phyloP scores from a whole-genome alignment of 2,113 vertebrate genomes.

The Callionymus lyra region DNA sequence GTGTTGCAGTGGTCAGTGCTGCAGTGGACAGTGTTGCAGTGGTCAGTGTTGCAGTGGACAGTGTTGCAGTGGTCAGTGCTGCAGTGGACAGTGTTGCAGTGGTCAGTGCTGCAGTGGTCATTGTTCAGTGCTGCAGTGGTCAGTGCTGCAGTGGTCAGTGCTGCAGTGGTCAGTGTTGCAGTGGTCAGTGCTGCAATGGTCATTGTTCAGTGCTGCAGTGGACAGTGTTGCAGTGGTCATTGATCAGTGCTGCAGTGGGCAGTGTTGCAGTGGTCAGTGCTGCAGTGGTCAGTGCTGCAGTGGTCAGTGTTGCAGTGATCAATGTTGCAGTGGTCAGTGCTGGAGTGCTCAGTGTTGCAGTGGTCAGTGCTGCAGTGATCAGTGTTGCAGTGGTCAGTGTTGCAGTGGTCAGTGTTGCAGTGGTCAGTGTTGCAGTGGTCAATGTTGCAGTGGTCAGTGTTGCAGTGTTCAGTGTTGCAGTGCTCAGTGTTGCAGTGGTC shows the following conservation, averaged over 20 bases:
- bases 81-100: constrained; percentile 15
- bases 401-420: constrained; percentile 15
- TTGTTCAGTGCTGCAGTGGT: too few relatives aligned
- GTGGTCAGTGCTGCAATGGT: neutral
- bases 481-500: constrained; percentile 73
- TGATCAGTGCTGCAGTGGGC: neutral
- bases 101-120: neutral
- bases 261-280: constrained; percentile 15
- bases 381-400: constrained; percentile 14
- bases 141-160: neutral
- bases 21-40: constrained; percentile 15
- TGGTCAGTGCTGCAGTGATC: neutral
- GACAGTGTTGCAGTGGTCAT: neutral
- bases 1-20: constrained; percentile 15
- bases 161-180: constrained; percentile 14
- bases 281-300: neutral
- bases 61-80: constrained; percentile 15
- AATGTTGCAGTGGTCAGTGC: constrained; percentile 14
- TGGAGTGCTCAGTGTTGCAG: constrained; percentile 73
- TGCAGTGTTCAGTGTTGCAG: neutral
- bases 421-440: neutral
- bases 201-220: neutral
- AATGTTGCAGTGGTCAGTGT: constrained; percentile 14
- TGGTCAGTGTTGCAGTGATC: neutral
- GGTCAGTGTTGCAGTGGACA: neutral